Base-by-base conservation (phyloP, 2,888 invertebrate genomes). In the Smittia sp. region DNA sequence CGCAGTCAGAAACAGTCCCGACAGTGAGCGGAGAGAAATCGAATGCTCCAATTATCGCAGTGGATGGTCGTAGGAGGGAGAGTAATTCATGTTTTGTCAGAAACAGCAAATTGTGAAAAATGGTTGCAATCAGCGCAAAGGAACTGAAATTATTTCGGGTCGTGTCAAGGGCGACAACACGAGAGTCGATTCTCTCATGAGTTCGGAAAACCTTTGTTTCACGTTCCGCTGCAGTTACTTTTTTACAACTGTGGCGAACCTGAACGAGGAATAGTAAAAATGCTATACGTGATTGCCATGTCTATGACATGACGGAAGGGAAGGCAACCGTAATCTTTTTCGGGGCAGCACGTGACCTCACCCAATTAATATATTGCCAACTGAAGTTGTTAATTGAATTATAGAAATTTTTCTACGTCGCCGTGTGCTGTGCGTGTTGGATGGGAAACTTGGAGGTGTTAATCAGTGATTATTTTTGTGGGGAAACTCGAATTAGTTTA, bases 261-360 rank as follows among this genome's bases (percentile, higher is more conserved):
- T n/a, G 4, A 32, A 9, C 32, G 32, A 32, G 32, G 32, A 32
- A 32, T 32, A 32, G 32, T 32, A 32, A 27, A 63, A 63, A 15
- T 63, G 15, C 6, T 15, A 18, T 63, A 63, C 63, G 63, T 63
- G 63, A 25, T 63, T 63, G 63, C 27, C 27, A 27, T 15, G 25
- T 32, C 32, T 32, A 32, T 32, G 32, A 32, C 62, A 62, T 63
- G 7, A 27, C 9, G 1, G 24, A 22, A 58, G 58, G 32, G 9
- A 32, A 9, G 32, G 39, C 38, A 66, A 66, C 27, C 39, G 66
- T 66, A 66, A 66, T 66, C 66, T 39, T 66, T 66, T 39, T 38
- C 39, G 22, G 32, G 38, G 25, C 66, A n/a, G 25, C 41, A 68
- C 68, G 68, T 68, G 68, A 68, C 68, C 46, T 68, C 46, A 38